These are phyloP conservation scores for Gastrophysa polygoni DNA, from an alignment of 2,888 invertebrate genomes.

Conservation along the genomic window DNA sequence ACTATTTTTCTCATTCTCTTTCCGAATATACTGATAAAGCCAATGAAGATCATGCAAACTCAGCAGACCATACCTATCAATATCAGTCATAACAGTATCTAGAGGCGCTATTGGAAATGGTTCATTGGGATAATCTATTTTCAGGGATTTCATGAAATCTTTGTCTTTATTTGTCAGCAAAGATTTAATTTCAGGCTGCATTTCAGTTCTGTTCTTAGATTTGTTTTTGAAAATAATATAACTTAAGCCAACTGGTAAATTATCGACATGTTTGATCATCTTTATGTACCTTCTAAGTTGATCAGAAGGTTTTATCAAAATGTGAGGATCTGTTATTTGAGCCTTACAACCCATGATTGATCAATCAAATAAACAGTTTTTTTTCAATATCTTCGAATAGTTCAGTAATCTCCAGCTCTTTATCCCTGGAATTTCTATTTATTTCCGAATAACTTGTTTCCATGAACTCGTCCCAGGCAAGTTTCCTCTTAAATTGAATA, in stretches of 20 bases:
- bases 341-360: conserved; percentile 57
- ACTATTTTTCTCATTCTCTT: conserved; percentile 54
- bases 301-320: conserved; percentile 69
- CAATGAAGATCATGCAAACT: conserved; percentile 67
- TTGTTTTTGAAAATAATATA: conserved; percentile 45
- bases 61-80: conserved; percentile 48
- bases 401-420: conserved; percentile 76
- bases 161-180: conserved; percentile 46
- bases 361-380: conserved; percentile 62
- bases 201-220: conserved; percentile 27
- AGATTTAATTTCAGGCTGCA: conserved; percentile 36
- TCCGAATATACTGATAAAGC: conserved; percentile 64
- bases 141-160: conserved; percentile 44
- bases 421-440: conserved; percentile 77
- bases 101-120: no score
- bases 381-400: conserved; percentile 77
- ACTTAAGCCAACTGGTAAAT: conserved; percentile 58
- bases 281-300: conserved; percentile 64
- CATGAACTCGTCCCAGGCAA: conserved; percentile 76
- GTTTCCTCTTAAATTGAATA: conserved; percentile 61
- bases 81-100: conserved; percentile 6
- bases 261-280: conserved; percentile 56
- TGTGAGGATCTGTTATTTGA: conserved; percentile 67
- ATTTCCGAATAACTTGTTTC: conserved; percentile 77
- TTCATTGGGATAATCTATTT: conserved; percentile 32